Evolutionary conservation across 2,888 invertebrate genomes (phyloP).

Genomic region (Pyralis farinalis): DNA sequence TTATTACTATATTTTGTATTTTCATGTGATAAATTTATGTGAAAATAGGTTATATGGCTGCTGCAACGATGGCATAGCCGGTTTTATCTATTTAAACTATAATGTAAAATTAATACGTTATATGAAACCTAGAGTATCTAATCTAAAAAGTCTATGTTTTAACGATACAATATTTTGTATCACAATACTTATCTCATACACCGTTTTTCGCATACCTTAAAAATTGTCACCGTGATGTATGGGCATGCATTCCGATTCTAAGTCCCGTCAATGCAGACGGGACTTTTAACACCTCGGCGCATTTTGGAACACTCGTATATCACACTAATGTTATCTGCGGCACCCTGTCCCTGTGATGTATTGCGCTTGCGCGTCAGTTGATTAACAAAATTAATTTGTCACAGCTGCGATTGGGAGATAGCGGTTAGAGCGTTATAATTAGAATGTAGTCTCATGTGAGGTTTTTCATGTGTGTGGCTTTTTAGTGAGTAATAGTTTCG

Average conservation of each 20-base stretch:
- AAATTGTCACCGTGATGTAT: slow-evolving; percentile 1
- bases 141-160: no score
- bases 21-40: no score
- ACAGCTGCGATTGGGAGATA: slow-evolving; percentile 37
- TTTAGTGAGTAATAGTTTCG: neutral
- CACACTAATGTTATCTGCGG: slow-evolving; percentile 69
- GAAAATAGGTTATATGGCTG: no score
- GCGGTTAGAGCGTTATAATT: slow-evolving; percentile 36
- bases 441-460: slow-evolving; percentile 42
- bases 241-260: slow-evolving; percentile 6
- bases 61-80: no score
- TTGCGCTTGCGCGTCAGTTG: slow-evolving; percentile 60
- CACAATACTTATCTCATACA: slow-evolving; percentile 5
- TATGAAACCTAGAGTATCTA: no score
- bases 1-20: no score
- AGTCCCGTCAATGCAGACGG: slow-evolving; percentile 35
- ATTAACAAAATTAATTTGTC: slow-evolving; percentile 79
- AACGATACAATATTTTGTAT: no score
- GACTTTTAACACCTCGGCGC: slow-evolving; percentile 46
- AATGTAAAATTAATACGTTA: no score
- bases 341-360: slow-evolving; percentile 68
- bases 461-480: slow-evolving; percentile 6
- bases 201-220: slow-evolving; percentile 6
- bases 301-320: slow-evolving; percentile 62
- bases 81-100: no score